A percentile compares a stretch with the other conserved stretches of the same genome.
Conservation (phyloP, 2,797 vertebrate genomes). For the Pseudotriccus pelzelni region DNA sequence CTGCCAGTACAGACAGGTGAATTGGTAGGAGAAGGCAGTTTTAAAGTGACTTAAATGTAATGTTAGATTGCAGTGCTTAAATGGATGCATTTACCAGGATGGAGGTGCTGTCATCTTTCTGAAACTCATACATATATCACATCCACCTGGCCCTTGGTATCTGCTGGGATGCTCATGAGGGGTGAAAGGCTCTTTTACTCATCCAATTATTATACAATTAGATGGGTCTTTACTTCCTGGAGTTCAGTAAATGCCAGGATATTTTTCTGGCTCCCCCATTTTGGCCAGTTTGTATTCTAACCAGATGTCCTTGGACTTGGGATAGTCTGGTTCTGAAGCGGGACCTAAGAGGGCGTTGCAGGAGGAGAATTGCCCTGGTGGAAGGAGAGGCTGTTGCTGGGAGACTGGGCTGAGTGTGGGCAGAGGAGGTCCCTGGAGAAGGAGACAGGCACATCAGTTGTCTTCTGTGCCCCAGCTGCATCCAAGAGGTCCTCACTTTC, state of each 20-base stretch:
- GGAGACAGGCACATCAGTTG: background rate
- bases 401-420: background rate
- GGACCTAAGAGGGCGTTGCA: background rate
- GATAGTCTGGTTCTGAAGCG: background rate
- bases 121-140: fast-evolving
- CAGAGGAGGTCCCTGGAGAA: background rate
- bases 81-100: background rate
- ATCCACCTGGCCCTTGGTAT: background rate
- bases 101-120: background rate
- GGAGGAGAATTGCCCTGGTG: background rate
- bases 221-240: background rate
- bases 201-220: background rate
- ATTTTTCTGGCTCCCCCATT: background rate
- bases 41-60: background rate
- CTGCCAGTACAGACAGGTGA: background rate
- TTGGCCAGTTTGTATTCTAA: background rate
- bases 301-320: background rate
- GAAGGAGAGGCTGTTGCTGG: background rate
- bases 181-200: background rate
- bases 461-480: background rate
- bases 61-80: background rate
- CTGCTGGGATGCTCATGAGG: background rate
- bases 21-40: background rate
- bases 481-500: background rate
- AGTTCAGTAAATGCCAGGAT: background rate